Evolutionary conservation across 2,888 invertebrate genomes (phyloP).

Genomic region (Sepioteuthis lessoniana): DNA sequence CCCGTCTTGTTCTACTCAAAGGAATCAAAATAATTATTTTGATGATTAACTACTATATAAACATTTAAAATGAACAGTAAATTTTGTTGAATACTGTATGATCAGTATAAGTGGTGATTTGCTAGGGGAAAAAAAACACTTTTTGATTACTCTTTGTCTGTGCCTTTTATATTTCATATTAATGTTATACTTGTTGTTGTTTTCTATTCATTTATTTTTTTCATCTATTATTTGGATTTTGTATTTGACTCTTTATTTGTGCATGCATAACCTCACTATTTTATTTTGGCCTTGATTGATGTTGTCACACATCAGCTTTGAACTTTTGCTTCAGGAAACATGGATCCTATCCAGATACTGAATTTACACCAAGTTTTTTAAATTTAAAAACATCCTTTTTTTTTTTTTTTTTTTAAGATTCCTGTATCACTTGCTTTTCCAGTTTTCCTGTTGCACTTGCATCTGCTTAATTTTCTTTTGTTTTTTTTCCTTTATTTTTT

Average conservation of each 20-base stretch:
- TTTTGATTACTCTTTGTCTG: neutral
- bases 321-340: neutral
- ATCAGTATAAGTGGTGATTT: neutral
- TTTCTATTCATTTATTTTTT: neutral
- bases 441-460: constrained; percentile 44
- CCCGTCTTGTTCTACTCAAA: neutral
- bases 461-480: neutral
- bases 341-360: neutral
- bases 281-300: neutral
- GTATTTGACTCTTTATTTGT: neutral
- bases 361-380: constrained; percentile 44
- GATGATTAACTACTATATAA: neutral
- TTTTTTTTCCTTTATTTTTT: neutral
- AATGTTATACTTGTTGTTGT: neutral
- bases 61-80: neutral
- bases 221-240: constrained; percentile 10
- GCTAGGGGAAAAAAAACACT: neutral
- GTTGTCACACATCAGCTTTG: neutral
- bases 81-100: neutral
- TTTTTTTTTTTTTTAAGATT: constrained; percentile 39
- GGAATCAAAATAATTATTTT: neutral
- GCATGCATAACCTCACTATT: neutral
- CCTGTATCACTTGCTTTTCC: neutral
- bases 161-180: neutral
- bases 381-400: no score